Evolutionary conservation across 2,113 vertebrate genomes (phyloP).

Genomic region (Chaetura pelagica): DNA sequence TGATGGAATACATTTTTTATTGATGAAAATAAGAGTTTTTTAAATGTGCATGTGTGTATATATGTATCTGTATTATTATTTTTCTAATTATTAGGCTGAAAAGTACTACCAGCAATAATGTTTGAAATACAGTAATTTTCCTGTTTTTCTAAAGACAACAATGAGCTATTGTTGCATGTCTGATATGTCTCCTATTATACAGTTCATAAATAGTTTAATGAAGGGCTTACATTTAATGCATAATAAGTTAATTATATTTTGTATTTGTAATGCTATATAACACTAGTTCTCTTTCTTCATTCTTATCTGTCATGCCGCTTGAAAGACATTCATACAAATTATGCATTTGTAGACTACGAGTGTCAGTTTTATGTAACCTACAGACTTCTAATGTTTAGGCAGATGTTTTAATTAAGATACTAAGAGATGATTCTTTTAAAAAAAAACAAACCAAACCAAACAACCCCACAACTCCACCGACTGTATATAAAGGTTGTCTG

Average conservation of each 20-base stretch:
- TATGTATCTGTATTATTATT: neutral
- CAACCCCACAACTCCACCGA: neutral
- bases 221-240: neutral
- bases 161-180: neutral
- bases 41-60: neutral
- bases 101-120: slow-evolving; percentile 28
- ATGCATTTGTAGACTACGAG: neutral
- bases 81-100: slow-evolving; percentile 49
- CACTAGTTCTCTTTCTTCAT: neutral
- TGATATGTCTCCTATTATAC: neutral
- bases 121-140: slow-evolving; percentile 12
- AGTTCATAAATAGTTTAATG: neutral
- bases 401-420: neutral
- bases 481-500: neutral
- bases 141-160: neutral
- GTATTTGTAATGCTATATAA: neutral
- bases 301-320: neutral
- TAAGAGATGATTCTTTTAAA: neutral
- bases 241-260: neutral
- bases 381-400: neutral
- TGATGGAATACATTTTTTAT: neutral
- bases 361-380: neutral
- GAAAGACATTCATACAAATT: neutral
- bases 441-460: neutral
- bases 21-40: neutral